phyloP scores from a whole-genome alignment of 2,113 vertebrate genomes.

The Salvator merianae region DNA sequence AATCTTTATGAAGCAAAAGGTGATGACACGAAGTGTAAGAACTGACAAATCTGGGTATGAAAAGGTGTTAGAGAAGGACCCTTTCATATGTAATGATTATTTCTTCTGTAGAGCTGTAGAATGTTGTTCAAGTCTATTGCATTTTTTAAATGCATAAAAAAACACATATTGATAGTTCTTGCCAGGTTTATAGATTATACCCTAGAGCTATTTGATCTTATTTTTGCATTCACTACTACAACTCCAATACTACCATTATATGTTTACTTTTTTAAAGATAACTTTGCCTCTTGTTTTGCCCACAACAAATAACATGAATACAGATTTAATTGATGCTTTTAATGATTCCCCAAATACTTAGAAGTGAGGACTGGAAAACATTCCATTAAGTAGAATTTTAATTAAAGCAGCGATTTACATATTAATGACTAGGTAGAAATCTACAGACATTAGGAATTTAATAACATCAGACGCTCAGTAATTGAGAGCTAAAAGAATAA shows the following conservation, averaged over 20 bases:
- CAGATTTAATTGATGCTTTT: slow-evolving; percentile 54
- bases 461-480: not conserved
- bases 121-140: slow-evolving; percentile 26
- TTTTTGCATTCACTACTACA: slow-evolving; percentile 18
- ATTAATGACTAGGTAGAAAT: slow-evolving; percentile 47
- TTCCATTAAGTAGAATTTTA: slow-evolving; percentile 42
- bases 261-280: slow-evolving; percentile 14
- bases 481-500: too few relatives aligned
- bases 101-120: slow-evolving; percentile 36
- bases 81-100: slow-evolving; percentile 43
- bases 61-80: slow-evolving; percentile 23
- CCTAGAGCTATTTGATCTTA: slow-evolving; percentile 51
- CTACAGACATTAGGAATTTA: slow-evolving; percentile 23
- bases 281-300: slow-evolving; percentile 23
- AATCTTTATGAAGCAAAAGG: slow-evolving; percentile 21
- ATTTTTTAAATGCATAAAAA: slow-evolving; percentile 47
- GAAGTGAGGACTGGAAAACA: slow-evolving; percentile 46
- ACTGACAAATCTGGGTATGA: slow-evolving; percentile 12
- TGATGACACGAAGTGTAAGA: slow-evolving; percentile 22
- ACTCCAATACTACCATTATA: not conserved
- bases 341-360: slow-evolving; percentile 53
- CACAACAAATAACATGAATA: slow-evolving; percentile 45
- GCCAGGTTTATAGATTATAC: slow-evolving; percentile 59
- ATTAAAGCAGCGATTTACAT: slow-evolving; percentile 51
- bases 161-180: slow-evolving; percentile 51